Base-by-base conservation (phyloP, 2,113 vertebrate species). In the Variabilichromis moorii region DNA sequence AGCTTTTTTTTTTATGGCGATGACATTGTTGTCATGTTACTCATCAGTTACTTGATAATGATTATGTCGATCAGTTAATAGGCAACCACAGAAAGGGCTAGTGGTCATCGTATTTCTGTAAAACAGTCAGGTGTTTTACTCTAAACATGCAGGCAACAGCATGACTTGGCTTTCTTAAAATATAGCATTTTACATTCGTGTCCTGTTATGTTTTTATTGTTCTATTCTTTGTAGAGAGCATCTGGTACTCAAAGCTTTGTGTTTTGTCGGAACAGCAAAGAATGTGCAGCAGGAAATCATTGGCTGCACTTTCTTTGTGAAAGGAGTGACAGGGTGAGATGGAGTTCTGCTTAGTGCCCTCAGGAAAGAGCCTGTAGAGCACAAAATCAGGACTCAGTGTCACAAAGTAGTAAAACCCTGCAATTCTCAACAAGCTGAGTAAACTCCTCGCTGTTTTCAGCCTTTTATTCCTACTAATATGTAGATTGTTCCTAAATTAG, bases 41-140 rank as follows among this genome's bases (percentile, higher is more conserved):
- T 59, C 86, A 91, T 86, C 82, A 84, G 81, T 81, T 40, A 50
- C 79, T 82, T 73, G 84, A 86, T 89, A 94, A 95, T 90, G 73
- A 91, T 91, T 81, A 80, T 90, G 90, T 92, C 90, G 68, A 50
- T 93, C 90, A 90, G 16, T 86, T 82, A 81, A 57, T 59, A 35
- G 59, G 71, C 73, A 82, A 59, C 13, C 19, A 51, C 11, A 61
- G 81, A 50, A 83, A 82, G 16, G 73, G 19, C 3, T n/a, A 47
- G 57, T 12, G 33, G 54, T 33, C 19, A 24, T 79, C 16, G 2
- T 54, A 9, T 14, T 85, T 81, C 53, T 31, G 26, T 50, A 71
- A 42, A 57, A 51, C 59, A 37, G 19, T 76, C 17, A 31, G 57
- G 9, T 37, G 14, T 85, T 85, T 79, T 55, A 8, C 3, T 6